phyloP scores from a whole-genome alignment of 2,888 invertebrate species.

The Spisula subtruncata region DNA sequence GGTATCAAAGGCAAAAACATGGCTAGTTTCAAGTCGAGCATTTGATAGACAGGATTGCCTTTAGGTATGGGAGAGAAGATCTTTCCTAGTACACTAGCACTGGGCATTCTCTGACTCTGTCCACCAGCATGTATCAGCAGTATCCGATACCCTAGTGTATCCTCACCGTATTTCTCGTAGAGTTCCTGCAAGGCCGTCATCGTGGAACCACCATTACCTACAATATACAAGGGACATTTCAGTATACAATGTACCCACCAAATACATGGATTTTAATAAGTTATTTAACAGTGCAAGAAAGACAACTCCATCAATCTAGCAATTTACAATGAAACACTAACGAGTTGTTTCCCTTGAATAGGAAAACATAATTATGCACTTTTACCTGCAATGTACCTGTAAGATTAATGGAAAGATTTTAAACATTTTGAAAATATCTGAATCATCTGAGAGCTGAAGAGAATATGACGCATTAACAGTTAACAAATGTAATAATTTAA shows the following conservation, averaged over 20 bases:
- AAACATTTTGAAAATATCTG: no score
- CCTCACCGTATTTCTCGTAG: slow-evolving; percentile 80
- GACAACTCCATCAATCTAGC: no score
- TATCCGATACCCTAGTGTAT: slow-evolving; percentile 81
- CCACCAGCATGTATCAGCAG: slow-evolving; percentile 89
- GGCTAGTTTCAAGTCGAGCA: slow-evolving; percentile 88
- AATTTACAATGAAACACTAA: no score
- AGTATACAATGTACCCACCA: not conserved
- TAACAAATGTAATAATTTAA: no score
- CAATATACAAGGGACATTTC: slow-evolving; percentile 30
- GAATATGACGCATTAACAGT: no score
- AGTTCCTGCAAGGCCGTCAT: slow-evolving; percentile 85
- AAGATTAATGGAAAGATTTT: no score
- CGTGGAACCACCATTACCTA: slow-evolving; percentile 88
- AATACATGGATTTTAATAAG: no score
- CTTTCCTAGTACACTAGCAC: slow-evolving; percentile 88
- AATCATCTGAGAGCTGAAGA: no score
- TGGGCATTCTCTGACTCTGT: slow-evolving; percentile 88
- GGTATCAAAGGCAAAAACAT: slow-evolving; percentile 87
- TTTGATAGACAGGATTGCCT: slow-evolving; percentile 85
- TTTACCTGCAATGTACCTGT: no score
- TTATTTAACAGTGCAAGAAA: no score
- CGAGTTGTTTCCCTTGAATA: no score
- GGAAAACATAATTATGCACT: no score
- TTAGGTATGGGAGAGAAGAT: slow-evolving; percentile 88